Base-by-base conservation (phyloP, 2,113 vertebrate genomes). In the Malurus cyaneus region DNA sequence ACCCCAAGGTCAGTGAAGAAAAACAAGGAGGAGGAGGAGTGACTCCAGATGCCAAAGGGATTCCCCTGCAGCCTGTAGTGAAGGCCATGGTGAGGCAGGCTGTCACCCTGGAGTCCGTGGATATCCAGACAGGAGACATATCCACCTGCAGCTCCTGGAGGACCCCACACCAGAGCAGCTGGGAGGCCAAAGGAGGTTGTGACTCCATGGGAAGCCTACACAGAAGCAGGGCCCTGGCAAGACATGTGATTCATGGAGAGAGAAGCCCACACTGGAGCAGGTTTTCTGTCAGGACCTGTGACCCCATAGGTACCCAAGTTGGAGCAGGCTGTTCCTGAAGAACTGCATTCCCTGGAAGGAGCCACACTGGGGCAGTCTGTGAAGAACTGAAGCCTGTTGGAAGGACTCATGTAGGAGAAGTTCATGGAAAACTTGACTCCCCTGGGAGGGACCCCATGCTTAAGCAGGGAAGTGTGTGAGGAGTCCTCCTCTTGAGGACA, bases 241-340 rank as follows among this genome's bases (percentile, higher is more conserved):
- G 25, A 66, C 26, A 5, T 31, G 14, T 31, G 26, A 32, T 52
- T 31, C 18, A 28, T 12, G 31, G 67, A 54, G 53, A 54, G 23
- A 54, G 53, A 46, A 61, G 12, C 7, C 21, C 25, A 49, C 18
- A 19, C 11, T 49, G 53, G 8, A 61, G 18, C 15, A 61, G 18
- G 29, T 80, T 39, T 67, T n/a, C 21, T 60, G 39, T 52, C 52
- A 72, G 66, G 29, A 65, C 29, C 31, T 85, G 18, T 47, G 18
- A 60, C 12, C 65, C 16, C 0, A 0, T 39, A 20, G 25, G 6
- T 9, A 46, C 5, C 15, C n/a, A 34, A 17, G 8, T 14, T 61
- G n/a, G 20, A 47, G 17, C 61, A 67, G 39, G 17, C 23, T 24
- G 11, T 49, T 59, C 53, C 36, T 76, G 34, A 61, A 49, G 47